phyloP scores from a whole-genome alignment of 2,888 invertebrate genomes.

The Julus scandinavius region DNA sequence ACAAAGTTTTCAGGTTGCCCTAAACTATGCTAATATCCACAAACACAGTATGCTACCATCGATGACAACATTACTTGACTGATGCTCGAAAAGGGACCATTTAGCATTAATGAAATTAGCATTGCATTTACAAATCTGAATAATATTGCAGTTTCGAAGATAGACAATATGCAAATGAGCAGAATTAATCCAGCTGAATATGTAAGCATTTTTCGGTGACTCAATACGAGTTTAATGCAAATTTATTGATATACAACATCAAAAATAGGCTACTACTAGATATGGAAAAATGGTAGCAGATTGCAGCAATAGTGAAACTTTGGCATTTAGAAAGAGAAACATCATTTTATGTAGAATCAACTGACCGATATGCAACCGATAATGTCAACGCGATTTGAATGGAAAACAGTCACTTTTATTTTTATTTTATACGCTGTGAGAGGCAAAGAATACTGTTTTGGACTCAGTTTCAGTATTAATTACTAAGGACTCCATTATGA shows the following conservation, averaged over 20 bases:
- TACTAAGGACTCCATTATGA: too few species aligned
- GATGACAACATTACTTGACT: neutral
- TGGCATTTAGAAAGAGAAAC: neutral
- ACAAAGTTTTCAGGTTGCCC: neutral
- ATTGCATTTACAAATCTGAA: constrained; percentile 26
- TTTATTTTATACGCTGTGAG: neutral
- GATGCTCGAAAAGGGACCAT: neutral
- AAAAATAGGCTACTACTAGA: neutral
- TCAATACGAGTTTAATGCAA: constrained; percentile 37
- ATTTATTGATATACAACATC: neutral
- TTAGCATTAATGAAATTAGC: constrained; percentile 1
- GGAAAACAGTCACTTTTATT: neutral
- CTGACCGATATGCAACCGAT: neutral
- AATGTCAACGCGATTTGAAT: neutral
- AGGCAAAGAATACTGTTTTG: neutral
- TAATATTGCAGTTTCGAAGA: neutral
- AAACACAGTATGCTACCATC: neutral
- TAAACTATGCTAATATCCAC: neutral
- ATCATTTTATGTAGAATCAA: neutral
- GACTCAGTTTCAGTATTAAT: too few species aligned
- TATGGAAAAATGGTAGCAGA: constrained; percentile 18
- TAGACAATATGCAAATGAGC: constrained; percentile 39
- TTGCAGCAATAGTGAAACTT: neutral
- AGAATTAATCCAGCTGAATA: constrained; percentile 19
- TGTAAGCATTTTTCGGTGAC: neutral